A percentile compares a stretch with the other conserved stretches of the same genome.
These are phyloP conservation scores for Drosophila oshimai DNA, from an alignment of 1,140 invertebrate genomes.

Conservation along the genomic window DNA sequence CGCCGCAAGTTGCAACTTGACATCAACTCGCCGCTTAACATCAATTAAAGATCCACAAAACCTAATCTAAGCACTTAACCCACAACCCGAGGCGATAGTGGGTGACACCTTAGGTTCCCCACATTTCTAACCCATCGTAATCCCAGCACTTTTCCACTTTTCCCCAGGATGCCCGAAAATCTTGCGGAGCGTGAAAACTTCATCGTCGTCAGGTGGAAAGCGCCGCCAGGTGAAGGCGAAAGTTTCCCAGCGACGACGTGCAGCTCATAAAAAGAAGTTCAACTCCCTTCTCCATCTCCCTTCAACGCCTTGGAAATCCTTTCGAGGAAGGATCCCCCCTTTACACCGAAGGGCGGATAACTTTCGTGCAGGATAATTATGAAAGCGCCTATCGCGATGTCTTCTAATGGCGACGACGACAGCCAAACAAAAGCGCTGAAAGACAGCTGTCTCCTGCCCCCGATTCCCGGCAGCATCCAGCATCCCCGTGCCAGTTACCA, in stretches of 20 bases:
- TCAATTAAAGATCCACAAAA: constrained; percentile 76
- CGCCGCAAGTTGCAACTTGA: constrained; percentile 42
- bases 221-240: constrained; percentile 47
- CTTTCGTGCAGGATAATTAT: constrained; percentile 64
- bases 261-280: constrained; percentile 60
- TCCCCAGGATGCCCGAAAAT: constrained; percentile 12
- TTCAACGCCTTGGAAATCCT: background rate
- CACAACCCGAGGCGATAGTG: constrained; percentile 36
- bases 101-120: background rate
- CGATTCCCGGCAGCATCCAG: background rate
- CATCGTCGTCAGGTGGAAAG: constrained; percentile 7
- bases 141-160: background rate
- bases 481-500: background rate
- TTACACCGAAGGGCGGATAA: background rate
- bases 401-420: constrained; percentile 60
- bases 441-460: constrained; percentile 55
- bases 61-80: constrained; percentile 71
- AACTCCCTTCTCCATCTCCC: too few relatives aligned
- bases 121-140: background rate
- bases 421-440: constrained; percentile 70
- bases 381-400: constrained; percentile 56
- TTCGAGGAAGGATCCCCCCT: background rate
- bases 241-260: constrained; percentile 56
- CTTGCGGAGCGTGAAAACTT: constrained; percentile 26
- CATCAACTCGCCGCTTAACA: constrained; percentile 63